A percentile compares a stretch with the other conserved stretches of the same genome.
Conservation (phyloP, 2,888 invertebrate species). For the Pseudoips prasinana region DNA sequence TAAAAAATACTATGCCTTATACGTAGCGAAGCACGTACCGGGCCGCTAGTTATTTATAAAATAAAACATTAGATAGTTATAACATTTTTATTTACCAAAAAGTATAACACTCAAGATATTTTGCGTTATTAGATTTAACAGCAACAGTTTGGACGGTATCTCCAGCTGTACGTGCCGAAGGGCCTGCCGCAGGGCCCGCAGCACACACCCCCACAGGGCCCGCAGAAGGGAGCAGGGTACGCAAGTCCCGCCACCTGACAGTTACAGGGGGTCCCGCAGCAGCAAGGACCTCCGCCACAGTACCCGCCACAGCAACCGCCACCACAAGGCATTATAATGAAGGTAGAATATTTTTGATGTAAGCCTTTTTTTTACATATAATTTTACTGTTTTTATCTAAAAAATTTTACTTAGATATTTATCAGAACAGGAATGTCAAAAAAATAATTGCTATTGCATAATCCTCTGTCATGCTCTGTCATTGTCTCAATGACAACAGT, state of each 20-base stretch:
- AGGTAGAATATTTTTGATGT: too few species aligned
- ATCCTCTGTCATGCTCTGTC: too few species aligned
- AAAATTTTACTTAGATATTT: not conserved
- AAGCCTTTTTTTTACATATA: too few species aligned
- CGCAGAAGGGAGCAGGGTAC: constrained; percentile 51
- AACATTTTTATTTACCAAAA: too few species aligned
- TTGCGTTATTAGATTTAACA: too few species aligned
- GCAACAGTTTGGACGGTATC: constrained; percentile 31
- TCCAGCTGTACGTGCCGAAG: constrained; percentile 64
- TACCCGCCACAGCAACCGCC: constrained; percentile 17
- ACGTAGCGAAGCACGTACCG: too few species aligned
- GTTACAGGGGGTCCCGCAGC: constrained; percentile 51
- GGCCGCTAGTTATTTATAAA: too few species aligned
- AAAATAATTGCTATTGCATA: not conserved
- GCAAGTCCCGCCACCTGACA: constrained; percentile 51
- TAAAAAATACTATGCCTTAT: too few species aligned
- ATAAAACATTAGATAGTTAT: too few species aligned
- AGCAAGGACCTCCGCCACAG: constrained; percentile 21
- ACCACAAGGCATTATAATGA: constrained; percentile 10
- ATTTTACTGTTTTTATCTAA: not conserved
- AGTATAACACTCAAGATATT: too few species aligned
- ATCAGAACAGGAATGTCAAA: not conserved
- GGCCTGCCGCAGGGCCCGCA: constrained; percentile 50
- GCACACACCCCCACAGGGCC: constrained; percentile 47
- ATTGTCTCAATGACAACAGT: too few species aligned